A percentile compares a stretch with the other conserved stretches of the same genome.
Conservation (phyloP, 2,797 vertebrate genomes). For the Linurgus olivaceus region DNA sequence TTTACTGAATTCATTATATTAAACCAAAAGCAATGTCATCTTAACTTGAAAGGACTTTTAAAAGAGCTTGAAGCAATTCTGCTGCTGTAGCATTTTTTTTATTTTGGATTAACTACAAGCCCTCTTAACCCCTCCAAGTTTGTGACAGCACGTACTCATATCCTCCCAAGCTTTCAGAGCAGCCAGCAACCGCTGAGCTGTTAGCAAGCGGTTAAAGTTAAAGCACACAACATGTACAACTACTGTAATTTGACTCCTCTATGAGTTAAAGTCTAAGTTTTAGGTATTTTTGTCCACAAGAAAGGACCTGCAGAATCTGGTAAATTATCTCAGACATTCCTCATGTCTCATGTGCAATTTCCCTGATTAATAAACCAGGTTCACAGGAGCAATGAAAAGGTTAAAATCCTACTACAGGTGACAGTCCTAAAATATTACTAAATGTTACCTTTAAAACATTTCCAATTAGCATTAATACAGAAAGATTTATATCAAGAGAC, state of each 20-base stretch:
- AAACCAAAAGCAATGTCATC: slow-evolving; percentile 59
- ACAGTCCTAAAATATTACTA: slow-evolving; percentile 33
- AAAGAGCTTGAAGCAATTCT: slow-evolving; percentile 61
- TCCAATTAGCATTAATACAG: slow-evolving; percentile 13
- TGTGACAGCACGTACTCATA: neutral
- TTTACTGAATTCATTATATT: slow-evolving; percentile 59
- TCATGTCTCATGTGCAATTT: neutral
- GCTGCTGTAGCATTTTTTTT: slow-evolving; percentile 50
- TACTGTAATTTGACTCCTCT: neutral
- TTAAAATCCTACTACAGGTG: slow-evolving; percentile 4
- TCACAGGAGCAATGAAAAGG: slow-evolving; percentile 18
- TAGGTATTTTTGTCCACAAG: slow-evolving; percentile 33
- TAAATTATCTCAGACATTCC: slow-evolving; percentile 34
- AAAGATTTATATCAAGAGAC: neutral
- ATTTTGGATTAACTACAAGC: slow-evolving; percentile 50
- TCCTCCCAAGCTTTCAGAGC: neutral
- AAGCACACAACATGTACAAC: neutral
- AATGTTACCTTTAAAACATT: slow-evolving; percentile 35
- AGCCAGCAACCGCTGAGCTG: neutral
- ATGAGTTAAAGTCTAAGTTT: neutral
- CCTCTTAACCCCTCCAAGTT: slow-evolving; percentile 43
- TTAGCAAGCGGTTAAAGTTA: slow-evolving; percentile 41
- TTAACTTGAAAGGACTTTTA: slow-evolving; percentile 61
- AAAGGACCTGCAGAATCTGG: slow-evolving; percentile 14
- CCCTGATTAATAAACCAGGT: neutral